phyloP scores from a whole-genome alignment of 2,888 invertebrate species.

The Cybosia mesomella region DNA sequence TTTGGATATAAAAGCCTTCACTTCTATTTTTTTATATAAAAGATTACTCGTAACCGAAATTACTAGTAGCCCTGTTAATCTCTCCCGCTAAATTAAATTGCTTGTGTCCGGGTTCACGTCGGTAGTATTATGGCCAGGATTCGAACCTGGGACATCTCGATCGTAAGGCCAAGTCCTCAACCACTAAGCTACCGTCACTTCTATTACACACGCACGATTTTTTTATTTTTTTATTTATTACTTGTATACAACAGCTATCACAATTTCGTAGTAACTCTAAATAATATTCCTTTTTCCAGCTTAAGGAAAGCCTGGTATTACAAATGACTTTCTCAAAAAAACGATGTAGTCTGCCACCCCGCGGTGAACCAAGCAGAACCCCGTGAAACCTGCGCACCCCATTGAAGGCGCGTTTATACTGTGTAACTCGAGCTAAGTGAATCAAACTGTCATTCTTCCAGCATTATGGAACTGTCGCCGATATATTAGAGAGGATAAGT shows the following conservation, averaged over 20 bases:
- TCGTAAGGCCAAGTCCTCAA: too few relatives aligned
- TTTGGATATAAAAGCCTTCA: too few relatives aligned
- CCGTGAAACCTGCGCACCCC: conserved; percentile 49
- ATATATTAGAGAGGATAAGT: conserved; percentile 56
- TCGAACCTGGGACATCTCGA: too few relatives aligned
- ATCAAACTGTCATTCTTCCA: conserved; percentile 86
- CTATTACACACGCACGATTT: too few relatives aligned
- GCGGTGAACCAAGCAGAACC: conserved; percentile 47
- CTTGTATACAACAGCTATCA: not conserved
- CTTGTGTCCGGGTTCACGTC: too few relatives aligned
- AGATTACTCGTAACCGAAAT: too few relatives aligned
- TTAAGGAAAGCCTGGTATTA: not conserved
- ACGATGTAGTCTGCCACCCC: conserved; percentile 21
- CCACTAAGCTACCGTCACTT: too few relatives aligned
- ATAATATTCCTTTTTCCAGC: not conserved
- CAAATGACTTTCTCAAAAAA: conserved; percentile 15
- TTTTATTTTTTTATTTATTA: too few relatives aligned
- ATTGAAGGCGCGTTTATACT: conserved; percentile 80
- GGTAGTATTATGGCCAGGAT: too few relatives aligned
- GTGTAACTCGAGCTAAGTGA: conserved; percentile 84
- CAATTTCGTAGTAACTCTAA: not conserved
- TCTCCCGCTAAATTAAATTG: too few relatives aligned
- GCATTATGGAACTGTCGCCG: conserved; percentile 65
- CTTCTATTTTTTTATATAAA: too few relatives aligned
- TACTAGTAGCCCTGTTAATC: too few relatives aligned